A percentile compares a stretch with the other conserved stretches of the same genome.
Conservation (phyloP, 1,140 invertebrate genomes). For the Cotesia chilonis region DNA sequence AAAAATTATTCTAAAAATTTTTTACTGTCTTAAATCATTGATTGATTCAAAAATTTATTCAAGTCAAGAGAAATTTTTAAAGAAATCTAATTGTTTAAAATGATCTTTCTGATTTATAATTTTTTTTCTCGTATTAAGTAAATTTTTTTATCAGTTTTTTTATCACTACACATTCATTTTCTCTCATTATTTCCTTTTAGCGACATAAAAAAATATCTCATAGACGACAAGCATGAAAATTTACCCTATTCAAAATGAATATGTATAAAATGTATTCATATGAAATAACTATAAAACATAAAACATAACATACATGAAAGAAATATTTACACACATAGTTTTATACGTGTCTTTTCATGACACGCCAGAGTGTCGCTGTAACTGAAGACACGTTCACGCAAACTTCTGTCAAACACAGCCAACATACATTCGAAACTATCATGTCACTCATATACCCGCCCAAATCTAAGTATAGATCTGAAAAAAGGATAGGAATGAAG, state of each 20-base stretch:
- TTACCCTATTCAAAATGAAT: conserved; percentile 23
- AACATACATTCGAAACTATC: conserved; percentile 2
- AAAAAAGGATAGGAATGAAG: conserved; percentile 2
- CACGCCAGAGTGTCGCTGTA: conserved; percentile 37
- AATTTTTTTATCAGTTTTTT: too few species aligned
- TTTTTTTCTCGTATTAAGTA: too few species aligned
- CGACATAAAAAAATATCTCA: conserved; percentile 1
- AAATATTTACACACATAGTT: conserved; percentile 1
- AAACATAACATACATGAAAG: neutral
- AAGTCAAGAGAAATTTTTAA: too few species aligned
- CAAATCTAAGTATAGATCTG: neutral
- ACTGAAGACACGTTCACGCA: conserved; percentile 47
- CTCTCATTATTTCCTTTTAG: too few species aligned
- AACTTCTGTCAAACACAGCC: conserved; percentile 39
- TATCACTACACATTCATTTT: too few species aligned
- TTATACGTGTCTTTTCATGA: conserved; percentile 15
- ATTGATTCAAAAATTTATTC: too few species aligned
- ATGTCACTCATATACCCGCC: conserved; percentile 1
- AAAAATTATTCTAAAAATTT: too few species aligned
- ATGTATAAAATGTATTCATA: neutral
- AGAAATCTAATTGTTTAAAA: too few species aligned
- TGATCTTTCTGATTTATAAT: too few species aligned
- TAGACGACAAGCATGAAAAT: conserved; percentile 17
- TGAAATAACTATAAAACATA: conserved; percentile 6
- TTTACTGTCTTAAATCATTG: too few species aligned